phyloP scores from a whole-genome alignment of 2,113 vertebrate genomes.

The Vicugna pacos region DNA sequence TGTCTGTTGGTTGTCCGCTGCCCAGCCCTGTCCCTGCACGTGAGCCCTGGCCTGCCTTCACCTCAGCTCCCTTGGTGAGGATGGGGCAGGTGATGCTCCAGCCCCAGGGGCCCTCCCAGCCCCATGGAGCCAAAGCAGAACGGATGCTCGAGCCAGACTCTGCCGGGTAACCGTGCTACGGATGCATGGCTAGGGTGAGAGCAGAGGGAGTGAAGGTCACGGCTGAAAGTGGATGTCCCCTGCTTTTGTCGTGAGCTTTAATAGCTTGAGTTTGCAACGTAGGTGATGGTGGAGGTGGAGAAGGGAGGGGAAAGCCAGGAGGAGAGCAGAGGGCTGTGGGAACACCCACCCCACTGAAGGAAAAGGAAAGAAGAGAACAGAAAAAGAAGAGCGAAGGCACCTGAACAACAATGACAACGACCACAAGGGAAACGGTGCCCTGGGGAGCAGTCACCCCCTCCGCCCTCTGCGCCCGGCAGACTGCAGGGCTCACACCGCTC shows the following conservation, averaged over 20 bases:
- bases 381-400: neutral
- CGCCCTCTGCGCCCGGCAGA: neutral
- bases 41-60: neutral
- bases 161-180: neutral
- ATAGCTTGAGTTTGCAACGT: neutral
- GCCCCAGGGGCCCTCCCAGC: neutral
- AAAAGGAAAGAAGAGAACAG: neutral
- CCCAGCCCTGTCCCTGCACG: neutral
- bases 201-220: neutral
- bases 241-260: neutral
- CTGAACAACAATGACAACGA: neutral
- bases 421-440: neutral
- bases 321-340: neutral
- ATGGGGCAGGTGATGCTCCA: rapidly evolving
- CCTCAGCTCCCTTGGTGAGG: neutral
- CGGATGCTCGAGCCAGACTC: neutral
- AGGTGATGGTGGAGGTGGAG: neutral
- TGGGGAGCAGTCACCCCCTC: neutral
- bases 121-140: neutral
- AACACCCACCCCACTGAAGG: neutral
- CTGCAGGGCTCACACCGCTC: neutral
- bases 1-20: neutral
- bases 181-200: neutral
- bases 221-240: neutral
- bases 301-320: neutral